Evolutionary conservation across 2,888 invertebrate species (phyloP).

Genomic region (Drosophila quasianomalipes): DNA sequence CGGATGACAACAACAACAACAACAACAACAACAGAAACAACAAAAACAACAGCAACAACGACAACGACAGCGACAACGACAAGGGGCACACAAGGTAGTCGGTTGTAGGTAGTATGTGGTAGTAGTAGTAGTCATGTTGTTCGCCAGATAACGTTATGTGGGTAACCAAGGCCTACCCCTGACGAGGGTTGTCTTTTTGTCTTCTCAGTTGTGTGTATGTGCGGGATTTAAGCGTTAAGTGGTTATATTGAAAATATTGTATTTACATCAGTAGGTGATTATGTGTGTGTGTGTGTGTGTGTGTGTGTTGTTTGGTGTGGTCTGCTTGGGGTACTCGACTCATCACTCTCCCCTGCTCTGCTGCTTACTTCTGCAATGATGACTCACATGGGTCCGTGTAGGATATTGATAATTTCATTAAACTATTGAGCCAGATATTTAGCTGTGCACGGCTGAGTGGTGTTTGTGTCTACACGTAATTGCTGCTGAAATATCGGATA

Average conservation of each 20-base stretch:
- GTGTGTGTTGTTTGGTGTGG: conserved; percentile 19
- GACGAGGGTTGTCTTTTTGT: conserved; percentile 62
- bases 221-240: conserved; percentile 82
- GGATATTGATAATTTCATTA: conserved; percentile 80
- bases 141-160: conserved; percentile 45
- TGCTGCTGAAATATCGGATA: conserved; percentile 62
- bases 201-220: conserved; percentile 32
- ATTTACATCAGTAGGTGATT: conserved; percentile 82
- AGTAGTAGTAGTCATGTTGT: conserved; percentile 36
- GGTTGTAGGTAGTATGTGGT: conserved; percentile 16
- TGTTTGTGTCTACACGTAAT: conserved; percentile 68
- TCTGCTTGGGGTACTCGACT: conserved; percentile 22
- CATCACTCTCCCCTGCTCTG: conserved; percentile 3
- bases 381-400: conserved; percentile 64
- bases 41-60: conserved; percentile 22
- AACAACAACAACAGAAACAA: conserved; percentile 1
- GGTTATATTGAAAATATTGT: conserved; percentile 82
- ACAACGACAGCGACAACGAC: background rate
- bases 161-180: conserved; percentile 56
- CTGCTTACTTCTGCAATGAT: conserved; percentile 39
- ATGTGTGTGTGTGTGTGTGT: conserved; percentile 48
- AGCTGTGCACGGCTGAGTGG: conserved; percentile 39
- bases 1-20: conserved; percentile 47
- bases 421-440: conserved; percentile 73
- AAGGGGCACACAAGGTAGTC: conserved; percentile 48